Percentiles rank a stretch among this genome's conserved stretches.
Evolutionary conservation across 2,888 invertebrate species (phyloP).

Genomic region (Synanthedon myopaeformis): DNA sequence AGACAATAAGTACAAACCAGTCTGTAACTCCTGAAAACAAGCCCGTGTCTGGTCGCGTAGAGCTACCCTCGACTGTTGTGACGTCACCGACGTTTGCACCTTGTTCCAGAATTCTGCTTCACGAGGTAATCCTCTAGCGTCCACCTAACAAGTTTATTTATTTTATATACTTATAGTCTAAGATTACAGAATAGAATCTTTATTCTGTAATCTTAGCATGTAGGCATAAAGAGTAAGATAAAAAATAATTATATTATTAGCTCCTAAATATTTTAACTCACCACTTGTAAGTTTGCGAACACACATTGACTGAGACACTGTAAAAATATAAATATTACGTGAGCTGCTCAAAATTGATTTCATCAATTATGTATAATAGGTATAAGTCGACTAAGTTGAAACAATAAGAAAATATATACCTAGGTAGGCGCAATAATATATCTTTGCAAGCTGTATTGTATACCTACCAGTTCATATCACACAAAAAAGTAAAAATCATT

Average conservation of each 20-base stretch:
- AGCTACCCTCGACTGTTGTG: slow-evolving; percentile 48
- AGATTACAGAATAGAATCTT: not conserved
- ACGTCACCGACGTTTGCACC: slow-evolving; percentile 45
- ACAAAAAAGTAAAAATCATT: too few relatives aligned
- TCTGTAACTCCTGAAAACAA: slow-evolving; percentile 56
- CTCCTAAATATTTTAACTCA: slow-evolving; percentile 20
- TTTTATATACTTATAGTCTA: not conserved
- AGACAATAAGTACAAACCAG: slow-evolving; percentile 26
- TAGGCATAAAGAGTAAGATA: not conserved
- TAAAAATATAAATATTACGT: slow-evolving; percentile 14
- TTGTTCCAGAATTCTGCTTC: slow-evolving; percentile 54
- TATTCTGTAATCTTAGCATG: not conserved
- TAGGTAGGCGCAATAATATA: too few relatives aligned
- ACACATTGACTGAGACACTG: slow-evolving; percentile 67
- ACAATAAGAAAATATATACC: too few relatives aligned
- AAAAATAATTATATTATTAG: not conserved
- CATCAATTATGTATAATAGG: too few relatives aligned
- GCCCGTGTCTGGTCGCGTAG: slow-evolving; percentile 49
- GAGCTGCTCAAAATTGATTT: too few relatives aligned
- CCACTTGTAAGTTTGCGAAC: slow-evolving; percentile 63
- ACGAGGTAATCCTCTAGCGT: slow-evolving; percentile 53
- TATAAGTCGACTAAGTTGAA: too few relatives aligned
- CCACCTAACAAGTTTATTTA: slow-evolving; percentile 31
- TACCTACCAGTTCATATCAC: too few relatives aligned
- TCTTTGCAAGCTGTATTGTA: too few relatives aligned